Evolutionary conservation across 2,113 vertebrate species (phyloP).

Genomic region (Chlorodrepanis virens): DNA sequence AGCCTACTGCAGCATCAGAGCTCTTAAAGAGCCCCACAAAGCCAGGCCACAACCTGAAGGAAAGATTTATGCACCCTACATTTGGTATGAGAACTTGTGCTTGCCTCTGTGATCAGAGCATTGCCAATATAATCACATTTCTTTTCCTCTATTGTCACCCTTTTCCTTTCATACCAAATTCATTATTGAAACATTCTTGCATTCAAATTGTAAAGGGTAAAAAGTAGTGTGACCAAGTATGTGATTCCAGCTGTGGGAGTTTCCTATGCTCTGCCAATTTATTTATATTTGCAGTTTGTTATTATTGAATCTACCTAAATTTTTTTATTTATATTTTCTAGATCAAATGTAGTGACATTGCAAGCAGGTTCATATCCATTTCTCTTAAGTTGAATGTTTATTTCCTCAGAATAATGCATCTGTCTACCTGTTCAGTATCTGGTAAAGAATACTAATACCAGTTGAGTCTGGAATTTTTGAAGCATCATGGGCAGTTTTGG

Average conservation of each 20-base stretch:
- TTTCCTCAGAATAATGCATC: background rate
- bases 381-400: background rate
- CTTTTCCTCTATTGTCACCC: background rate
- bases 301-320: background rate
- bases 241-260: background rate
- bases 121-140: background rate
- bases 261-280: background rate
- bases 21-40: slow-evolving; percentile 43
- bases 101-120: background rate
- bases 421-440: background rate
- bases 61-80: slow-evolving; percentile 21
- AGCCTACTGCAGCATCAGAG: slow-evolving; percentile 26
- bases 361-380: background rate
- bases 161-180: slow-evolving; percentile 39
- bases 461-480: background rate
- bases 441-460: background rate
- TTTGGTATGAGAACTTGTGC: slow-evolving; percentile 32
- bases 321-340: background rate
- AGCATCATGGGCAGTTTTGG: background rate
- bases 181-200: slow-evolving; percentile 24
- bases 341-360: background rate
- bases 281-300: background rate
- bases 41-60: slow-evolving; percentile 29
- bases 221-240: background rate
- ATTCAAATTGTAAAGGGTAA: background rate